Percentiles rank a stretch among this genome's conserved stretches.
Conservation (phyloP, 1,140 invertebrate genomes). For the Oedothorax gibbosus region DNA sequence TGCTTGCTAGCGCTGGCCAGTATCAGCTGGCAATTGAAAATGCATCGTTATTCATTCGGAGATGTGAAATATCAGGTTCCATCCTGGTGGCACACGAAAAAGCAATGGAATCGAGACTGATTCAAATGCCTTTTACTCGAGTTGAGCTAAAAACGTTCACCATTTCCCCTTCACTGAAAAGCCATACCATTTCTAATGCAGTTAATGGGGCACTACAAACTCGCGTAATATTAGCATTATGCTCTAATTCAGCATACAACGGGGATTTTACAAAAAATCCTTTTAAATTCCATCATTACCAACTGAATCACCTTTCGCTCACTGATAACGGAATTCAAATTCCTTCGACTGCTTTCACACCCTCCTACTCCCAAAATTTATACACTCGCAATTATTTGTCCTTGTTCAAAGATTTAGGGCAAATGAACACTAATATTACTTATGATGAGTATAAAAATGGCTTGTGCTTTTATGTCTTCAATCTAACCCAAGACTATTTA, state of each 20-base stretch:
- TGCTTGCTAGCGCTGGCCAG: background rate
- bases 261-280: constrained; percentile 19
- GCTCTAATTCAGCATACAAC: background rate
- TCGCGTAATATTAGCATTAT: background rate
- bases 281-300: constrained; percentile 8
- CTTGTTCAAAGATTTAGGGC: background rate
- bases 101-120: background rate
- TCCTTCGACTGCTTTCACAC: background rate
- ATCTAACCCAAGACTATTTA: constrained; percentile 1
- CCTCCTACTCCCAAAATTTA: background rate
- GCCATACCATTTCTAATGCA: background rate
- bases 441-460: background rate
- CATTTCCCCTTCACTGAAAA: background rate
- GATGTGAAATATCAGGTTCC: too few species aligned
- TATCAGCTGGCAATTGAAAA: background rate
- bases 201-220: background rate
- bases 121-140: constrained; percentile 16
- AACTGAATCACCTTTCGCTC: background rate
- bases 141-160: background rate
- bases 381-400: background rate
- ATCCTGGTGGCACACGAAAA: background rate
- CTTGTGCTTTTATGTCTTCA: background rate
- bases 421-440: background rate
- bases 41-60: background rate
- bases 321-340: background rate